Conservation (phyloP, 2,888 invertebrate species). For the Hipparchia sbordonii region DNA sequence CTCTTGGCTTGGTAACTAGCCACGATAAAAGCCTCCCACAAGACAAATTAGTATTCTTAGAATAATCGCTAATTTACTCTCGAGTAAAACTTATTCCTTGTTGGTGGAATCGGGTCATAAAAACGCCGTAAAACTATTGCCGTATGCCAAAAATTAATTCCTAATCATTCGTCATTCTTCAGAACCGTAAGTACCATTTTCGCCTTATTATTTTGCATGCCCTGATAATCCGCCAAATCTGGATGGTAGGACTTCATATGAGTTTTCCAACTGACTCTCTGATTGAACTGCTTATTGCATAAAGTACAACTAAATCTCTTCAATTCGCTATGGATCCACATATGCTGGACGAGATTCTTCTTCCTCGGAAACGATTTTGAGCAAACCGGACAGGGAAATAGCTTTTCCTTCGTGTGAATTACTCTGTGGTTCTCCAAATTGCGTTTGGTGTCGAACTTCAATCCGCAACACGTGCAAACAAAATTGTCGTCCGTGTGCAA, state of each 20-base stretch:
- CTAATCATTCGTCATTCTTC: conserved; percentile 42
- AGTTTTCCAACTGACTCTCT: conserved; percentile 71
- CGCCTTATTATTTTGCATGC: conserved; percentile 57
- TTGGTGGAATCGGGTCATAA: too few relatives aligned
- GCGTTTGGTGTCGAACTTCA: conserved; percentile 65
- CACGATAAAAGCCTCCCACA: too few relatives aligned
- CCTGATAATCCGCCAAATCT: conserved; percentile 55
- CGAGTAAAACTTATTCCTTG: too few relatives aligned
- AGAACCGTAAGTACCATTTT: conserved; percentile 54
- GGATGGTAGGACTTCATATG: conserved; percentile 74
- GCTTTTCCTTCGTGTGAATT: conserved; percentile 79
- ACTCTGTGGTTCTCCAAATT: conserved; percentile 72
- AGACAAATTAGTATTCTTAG: background rate
- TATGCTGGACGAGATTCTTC: conserved; percentile 69
- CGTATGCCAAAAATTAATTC: too few relatives aligned
- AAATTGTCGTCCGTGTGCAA: conserved; percentile 67
- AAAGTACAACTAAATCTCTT: conserved; percentile 68
- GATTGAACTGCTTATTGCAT: conserved; percentile 73
- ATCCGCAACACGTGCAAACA: conserved; percentile 66
- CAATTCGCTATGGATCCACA: conserved; percentile 73
- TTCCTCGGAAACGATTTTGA: conserved; percentile 69
- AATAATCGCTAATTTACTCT: too few relatives aligned
- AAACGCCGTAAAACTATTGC: too few relatives aligned
- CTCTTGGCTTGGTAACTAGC: too few relatives aligned
- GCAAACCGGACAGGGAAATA: conserved; percentile 77